Conservation (phyloP, 2,113 vertebrate genomes). For the Perca schrenkii region DNA sequence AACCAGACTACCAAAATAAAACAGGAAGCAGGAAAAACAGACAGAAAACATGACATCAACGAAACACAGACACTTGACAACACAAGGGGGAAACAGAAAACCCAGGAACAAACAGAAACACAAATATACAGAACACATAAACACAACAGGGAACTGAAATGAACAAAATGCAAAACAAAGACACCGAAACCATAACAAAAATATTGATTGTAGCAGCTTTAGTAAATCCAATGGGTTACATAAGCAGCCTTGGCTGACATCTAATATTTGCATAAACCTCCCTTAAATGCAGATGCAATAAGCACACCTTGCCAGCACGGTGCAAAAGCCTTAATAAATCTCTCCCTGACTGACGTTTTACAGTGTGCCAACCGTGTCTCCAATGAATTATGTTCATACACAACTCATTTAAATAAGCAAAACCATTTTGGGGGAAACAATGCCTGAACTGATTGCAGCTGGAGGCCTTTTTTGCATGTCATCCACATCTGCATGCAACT, state of each 20-base stretch:
- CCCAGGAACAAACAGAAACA: too few species aligned
- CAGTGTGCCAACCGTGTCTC: neutral
- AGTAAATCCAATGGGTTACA: neutral
- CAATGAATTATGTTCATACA: neutral
- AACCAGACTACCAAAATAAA: too few species aligned
- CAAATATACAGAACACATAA: too few species aligned
- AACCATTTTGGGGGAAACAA: neutral
- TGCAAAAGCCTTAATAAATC: neutral
- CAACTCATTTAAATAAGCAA: constrained; percentile 5
- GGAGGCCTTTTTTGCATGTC: neutral
- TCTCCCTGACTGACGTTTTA: neutral
- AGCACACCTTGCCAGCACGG: neutral
- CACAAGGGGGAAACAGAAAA: too few species aligned
- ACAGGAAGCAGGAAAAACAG: too few species aligned
- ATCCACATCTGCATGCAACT: neutral
- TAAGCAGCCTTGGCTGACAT: neutral
- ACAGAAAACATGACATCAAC: too few species aligned
- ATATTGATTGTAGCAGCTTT: neutral
- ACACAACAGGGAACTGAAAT: too few species aligned
- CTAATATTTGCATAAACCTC: constrained; percentile 4
- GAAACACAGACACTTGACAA: too few species aligned
- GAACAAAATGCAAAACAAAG: too few species aligned
- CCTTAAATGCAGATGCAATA: neutral
- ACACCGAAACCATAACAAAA: too few species aligned
- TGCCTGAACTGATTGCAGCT: constrained; percentile 3